Percentiles rank a stretch among this genome's conserved stretches.
phyloP scores from a whole-genome alignment of 1,140 invertebrate species.

The Cotesia glomerata region DNA sequence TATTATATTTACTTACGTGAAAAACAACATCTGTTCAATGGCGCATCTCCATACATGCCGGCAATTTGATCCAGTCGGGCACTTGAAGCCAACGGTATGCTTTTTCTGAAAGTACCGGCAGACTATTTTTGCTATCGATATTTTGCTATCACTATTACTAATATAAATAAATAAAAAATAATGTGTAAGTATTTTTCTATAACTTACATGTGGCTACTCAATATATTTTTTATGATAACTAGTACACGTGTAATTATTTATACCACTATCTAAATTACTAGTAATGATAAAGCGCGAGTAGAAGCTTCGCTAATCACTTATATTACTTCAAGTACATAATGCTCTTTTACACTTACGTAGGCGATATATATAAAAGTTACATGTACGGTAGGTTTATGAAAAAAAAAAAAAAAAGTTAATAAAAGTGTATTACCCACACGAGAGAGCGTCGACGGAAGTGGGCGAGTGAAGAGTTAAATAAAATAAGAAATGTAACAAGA shows the following conservation, averaged over 20 bases:
- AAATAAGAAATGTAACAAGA: background rate
- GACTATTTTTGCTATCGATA: constrained; percentile 16
- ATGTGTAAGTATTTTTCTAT: too few relatives aligned
- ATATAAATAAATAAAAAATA: background rate
- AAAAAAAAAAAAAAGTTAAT: background rate
- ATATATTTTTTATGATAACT: too few relatives aligned
- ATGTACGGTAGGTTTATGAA: background rate
- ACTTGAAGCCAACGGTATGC: constrained; percentile 95
- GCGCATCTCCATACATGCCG: constrained; percentile 95
- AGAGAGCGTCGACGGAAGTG: constrained; percentile 3
- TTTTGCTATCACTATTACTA: constrained; percentile 38
- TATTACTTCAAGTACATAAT: too few relatives aligned
- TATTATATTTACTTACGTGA: constrained; percentile 79
- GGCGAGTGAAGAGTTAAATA: background rate
- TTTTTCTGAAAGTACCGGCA: constrained; percentile 81
- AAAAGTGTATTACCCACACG: constrained; percentile 1
- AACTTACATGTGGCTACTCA: too few relatives aligned
- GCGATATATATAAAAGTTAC: too few relatives aligned
- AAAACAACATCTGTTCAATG: constrained; percentile 96
- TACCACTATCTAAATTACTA: too few relatives aligned
- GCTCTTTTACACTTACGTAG: too few relatives aligned
- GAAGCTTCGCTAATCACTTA: too few relatives aligned
- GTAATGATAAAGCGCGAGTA: too few relatives aligned
- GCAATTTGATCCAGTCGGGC: constrained; percentile 86
- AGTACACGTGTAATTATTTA: too few relatives aligned